Evolutionary conservation across 2,113 vertebrate genomes (phyloP).

Genomic region (Datnioides undecimradiatus): DNA sequence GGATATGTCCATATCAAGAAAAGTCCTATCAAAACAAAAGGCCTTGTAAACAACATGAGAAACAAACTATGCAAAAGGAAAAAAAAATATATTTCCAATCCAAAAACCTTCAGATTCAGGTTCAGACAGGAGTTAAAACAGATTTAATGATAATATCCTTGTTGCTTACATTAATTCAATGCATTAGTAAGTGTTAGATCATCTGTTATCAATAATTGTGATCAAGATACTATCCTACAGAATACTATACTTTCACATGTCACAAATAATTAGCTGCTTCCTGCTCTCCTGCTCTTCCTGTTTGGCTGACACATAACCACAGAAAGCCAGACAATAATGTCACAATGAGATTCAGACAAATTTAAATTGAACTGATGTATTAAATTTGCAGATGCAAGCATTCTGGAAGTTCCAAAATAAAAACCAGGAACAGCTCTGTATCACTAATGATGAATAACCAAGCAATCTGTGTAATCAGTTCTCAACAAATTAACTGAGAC

Average conservation of each 20-base stretch:
- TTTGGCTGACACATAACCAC: not conserved
- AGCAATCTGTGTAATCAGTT: too few species aligned
- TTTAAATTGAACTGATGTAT: too few species aligned
- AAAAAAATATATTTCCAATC: not conserved
- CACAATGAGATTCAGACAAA: too few species aligned
- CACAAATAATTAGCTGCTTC: not conserved
- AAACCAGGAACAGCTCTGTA: not conserved
- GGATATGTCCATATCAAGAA: slow-evolving; percentile 26
- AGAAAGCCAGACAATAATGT: not conserved
- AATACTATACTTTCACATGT: too few species aligned
- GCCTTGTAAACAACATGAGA: slow-evolving; percentile 7
- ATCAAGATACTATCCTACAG: too few species aligned
- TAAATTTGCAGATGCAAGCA: too few species aligned
- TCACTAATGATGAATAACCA: too few species aligned
- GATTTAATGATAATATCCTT: too few species aligned
- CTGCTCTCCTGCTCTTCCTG: not conserved
- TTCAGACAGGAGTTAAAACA: not conserved
- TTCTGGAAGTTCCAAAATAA: not conserved
- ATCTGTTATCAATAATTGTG: too few species aligned
- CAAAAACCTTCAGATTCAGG: not conserved
- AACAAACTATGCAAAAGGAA: not conserved
- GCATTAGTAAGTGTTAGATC: not conserved
- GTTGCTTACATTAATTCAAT: not conserved
- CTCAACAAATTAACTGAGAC: too few species aligned
- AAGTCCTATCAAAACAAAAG: slow-evolving; percentile 44